These are phyloP conservation scores for Calyptomena viridis DNA, from an alignment of 2,113 vertebrate genomes.

Conservation along the genomic window DNA sequence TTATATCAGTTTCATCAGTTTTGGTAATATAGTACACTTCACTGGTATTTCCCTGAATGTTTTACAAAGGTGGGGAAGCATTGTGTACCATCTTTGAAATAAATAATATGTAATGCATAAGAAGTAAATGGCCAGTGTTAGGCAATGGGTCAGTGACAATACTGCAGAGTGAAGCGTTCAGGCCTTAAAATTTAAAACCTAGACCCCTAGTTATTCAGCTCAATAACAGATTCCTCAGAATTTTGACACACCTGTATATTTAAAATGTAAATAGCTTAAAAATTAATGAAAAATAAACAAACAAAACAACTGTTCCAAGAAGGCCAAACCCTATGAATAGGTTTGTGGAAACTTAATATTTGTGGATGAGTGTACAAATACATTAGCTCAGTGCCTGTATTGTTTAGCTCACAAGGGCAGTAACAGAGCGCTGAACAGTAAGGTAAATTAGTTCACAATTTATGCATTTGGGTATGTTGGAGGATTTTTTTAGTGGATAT, in stretches of 20 bases:
- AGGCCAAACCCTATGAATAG: not conserved
- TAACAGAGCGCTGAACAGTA: not conserved
- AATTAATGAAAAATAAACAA: not conserved
- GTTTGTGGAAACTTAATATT: not conserved
- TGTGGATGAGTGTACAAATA: not conserved
- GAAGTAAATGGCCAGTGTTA: not conserved
- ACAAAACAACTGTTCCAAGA: not conserved
- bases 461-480: not conserved
- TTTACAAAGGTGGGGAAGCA: not conserved
- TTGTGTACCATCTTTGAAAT: not conserved
- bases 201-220: not conserved
- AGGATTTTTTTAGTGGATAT: not conserved
- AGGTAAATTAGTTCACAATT: not conserved
- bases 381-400: not conserved
- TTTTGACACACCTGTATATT: not conserved
- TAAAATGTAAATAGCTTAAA: not conserved
- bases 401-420: not conserved
- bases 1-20: not conserved
- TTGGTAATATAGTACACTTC: not conserved
- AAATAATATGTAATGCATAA: not conserved
- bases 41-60: not conserved
- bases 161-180: not conserved
- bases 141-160: not conserved
- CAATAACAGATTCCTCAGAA: not conserved
- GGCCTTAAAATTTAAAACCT: constrained; percentile 14